Base-by-base conservation (phyloP, 1,140 invertebrate species). In the Atta colombica region DNA sequence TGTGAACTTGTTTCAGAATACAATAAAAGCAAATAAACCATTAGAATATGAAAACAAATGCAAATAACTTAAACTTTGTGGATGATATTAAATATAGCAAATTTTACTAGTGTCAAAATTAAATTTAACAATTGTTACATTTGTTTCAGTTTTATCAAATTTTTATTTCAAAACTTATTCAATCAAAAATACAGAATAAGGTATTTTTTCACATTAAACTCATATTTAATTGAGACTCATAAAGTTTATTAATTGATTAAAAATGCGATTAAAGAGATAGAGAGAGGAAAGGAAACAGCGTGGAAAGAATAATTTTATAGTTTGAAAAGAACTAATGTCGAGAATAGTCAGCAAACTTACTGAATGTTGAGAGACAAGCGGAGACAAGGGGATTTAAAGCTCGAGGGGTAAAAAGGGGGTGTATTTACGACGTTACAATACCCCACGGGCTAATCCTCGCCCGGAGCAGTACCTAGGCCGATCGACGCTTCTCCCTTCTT, bases 341-440 rank as follows among this genome's bases (percentile, higher is more conserved):
- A 91, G 89, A 94, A 94, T 91, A 89, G 81, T 84, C 88, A 89
- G 3, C 84, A 88, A 92, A 89, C 92, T 94, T 93, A 90, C 88
- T 89, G 84, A 88, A 90, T 80, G 77, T 81, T 81, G 86, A 89
- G 66, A 89, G 74, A 45, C 71, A 65, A 85, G 60, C 80, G 53
- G 66, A 61, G 77, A 21, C 82, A 66, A 69, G 69, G 65, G n/a
- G 85, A 85, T 77, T 87, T 89, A 77, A 89, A 93, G 89, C 92
- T 92, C 77, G 65, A 61, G 77, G 90, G 85, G 91, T 92, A 85
- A 92, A 89, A 92, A 92, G 91, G 89, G 92, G 89, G 90, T 92
- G 92, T 95, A 95, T 95, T 95, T 95, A 95, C 94, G 94, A 95
- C 92, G 94, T 95, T 95, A 95, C 95, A 95, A 95, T 95, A 92